Base-by-base conservation (phyloP, 2,797 vertebrate species). In the Bufotes viridis region DNA sequence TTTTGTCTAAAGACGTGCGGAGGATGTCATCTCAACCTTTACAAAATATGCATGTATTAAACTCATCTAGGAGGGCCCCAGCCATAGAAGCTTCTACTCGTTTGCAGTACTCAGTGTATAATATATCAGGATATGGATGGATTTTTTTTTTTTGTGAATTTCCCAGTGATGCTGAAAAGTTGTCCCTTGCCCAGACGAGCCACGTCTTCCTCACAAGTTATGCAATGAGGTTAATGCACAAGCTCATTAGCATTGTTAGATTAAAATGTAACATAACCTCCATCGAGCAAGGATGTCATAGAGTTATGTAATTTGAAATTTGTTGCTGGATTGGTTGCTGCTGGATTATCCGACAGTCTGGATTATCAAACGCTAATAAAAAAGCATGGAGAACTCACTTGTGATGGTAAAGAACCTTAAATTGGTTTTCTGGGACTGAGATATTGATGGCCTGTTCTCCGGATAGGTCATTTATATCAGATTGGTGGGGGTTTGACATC, bases 1-100 rank as follows among this genome's bases (percentile, higher is more conserved):
- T 93, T 92, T 92, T 90, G 91, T 91, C 93, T 91, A 90, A 76
- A 86, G 83, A 85, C 83, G 87, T 88, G 90, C 87, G 92, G 93
- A 94, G 94, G 93, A 90, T 91, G 90, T 91, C 92, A 92, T 90
- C 87, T 92, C 93, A 93, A 92, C 93, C 91, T 90, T 92, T 88
- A 86, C 78, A 90, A 91, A 92, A 88, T 83, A 90, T 83, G 42
- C 65, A 87, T 89, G 81, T 84, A 87, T 81, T 90, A 90, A 91
- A 90, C 67, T 51, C 29, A 51, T 11, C 57, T 63, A 49, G 13
- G 42, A 63, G 24, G 83, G 82, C 18, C 22, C 20, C 60, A 81
- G 34, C 29, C 11, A 24, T 20, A n/a, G 42, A 75, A 51, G 72
- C 74, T 24, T 24, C 49, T 17, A 53, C 55, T 75, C 13, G 18